phyloP scores from a whole-genome alignment of 2,888 invertebrate species.

The Bellardia bayeri region DNA sequence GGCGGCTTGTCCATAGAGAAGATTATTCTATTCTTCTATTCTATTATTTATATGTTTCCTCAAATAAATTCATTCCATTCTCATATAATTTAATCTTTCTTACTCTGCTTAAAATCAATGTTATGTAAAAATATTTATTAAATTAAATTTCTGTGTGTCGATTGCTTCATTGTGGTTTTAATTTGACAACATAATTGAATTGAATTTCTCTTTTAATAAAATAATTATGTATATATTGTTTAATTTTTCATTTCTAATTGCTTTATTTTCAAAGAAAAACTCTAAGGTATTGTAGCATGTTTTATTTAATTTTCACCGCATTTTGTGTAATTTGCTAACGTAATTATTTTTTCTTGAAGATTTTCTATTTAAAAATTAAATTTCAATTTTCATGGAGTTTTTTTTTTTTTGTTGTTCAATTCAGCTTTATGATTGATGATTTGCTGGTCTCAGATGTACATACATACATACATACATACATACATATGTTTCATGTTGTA shows the following conservation, averaged over 20 bases:
- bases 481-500: not conserved
- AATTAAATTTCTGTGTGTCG: too few species aligned
- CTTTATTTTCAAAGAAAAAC: not conserved
- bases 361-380: constrained; percentile 5
- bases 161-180: not conserved
- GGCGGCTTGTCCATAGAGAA: too few species aligned
- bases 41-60: too few species aligned
- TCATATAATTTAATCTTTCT: too few species aligned
- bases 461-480: not conserved
- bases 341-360: constrained; percentile 12
- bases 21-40: too few species aligned
- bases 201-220: not conserved
- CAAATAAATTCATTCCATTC: too few species aligned
- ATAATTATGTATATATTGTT: not conserved
- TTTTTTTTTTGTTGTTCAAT: constrained; percentile 1
- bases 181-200: not conserved
- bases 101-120: too few species aligned
- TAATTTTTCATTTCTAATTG: not conserved
- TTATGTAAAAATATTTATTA: too few species aligned
- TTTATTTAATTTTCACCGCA: not conserved
- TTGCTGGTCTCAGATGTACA: not conserved
- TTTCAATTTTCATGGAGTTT: constrained; percentile 18
- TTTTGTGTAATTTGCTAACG: not conserved
- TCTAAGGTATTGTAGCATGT: not conserved
- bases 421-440: constrained; percentile 57